Evolutionary conservation across 1,140 invertebrate species (phyloP).

Genomic region (Armadillidium nasatum): DNA sequence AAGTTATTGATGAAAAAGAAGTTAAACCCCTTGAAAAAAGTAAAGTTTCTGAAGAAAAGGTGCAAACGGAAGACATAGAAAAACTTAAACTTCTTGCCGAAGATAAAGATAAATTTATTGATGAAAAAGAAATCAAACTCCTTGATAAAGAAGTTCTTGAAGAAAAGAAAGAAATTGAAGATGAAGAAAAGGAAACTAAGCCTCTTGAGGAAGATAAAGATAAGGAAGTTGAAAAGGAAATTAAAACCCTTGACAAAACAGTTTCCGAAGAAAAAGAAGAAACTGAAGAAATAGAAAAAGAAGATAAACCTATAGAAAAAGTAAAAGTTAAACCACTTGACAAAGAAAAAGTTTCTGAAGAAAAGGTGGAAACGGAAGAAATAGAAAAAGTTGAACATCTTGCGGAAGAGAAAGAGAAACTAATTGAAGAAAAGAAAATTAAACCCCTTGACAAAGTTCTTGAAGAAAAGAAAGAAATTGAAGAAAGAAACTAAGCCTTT

Average conservation of each 20-base stretch:
- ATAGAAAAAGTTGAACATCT: neutral
- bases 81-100: neutral
- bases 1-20: slow-evolving; percentile 4
- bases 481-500: neutral
- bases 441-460: neutral
- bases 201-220: too few species aligned
- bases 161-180: neutral
- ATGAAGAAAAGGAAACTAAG: neutral
- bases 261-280: neutral
- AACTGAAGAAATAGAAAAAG: slow-evolving; percentile 16
- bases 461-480: neutral
- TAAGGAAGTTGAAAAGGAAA: neutral
- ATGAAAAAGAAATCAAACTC: neutral
- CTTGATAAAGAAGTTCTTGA: neutral
- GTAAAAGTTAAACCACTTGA: neutral
- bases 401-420: neutral
- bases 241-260: neutral
- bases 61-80: neutral
- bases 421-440: neutral
- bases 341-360: neutral
- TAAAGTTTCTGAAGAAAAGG: neutral
- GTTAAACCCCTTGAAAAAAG: neutral
- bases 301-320: neutral
- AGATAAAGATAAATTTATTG: neutral
- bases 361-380: neutral